These are phyloP conservation scores for Prietella phreatophila DNA, from an alignment of 2,113 vertebrate genomes.

Conservation along the genomic window DNA sequence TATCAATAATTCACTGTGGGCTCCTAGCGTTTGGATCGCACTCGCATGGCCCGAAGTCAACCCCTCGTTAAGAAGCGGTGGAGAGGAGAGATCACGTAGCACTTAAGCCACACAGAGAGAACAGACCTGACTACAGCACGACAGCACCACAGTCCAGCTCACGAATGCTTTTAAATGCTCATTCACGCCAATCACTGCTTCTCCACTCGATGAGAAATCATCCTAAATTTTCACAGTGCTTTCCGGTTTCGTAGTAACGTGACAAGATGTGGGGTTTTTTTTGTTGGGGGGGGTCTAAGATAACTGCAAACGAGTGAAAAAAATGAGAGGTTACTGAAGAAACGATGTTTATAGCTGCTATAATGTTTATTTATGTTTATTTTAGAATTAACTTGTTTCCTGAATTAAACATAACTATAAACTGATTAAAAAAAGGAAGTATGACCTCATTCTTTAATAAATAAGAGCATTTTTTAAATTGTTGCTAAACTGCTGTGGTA, in stretches of 20 bases:
- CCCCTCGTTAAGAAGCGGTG: neutral
- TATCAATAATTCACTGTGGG: slow-evolving; percentile 54
- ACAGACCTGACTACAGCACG: neutral
- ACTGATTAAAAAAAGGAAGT: neutral
- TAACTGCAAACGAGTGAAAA: neutral
- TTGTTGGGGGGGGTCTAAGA: neutral
- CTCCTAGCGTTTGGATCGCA: slow-evolving; percentile 15
- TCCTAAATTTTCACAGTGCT: neutral
- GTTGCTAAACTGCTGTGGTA: neutral
- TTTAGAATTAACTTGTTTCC: slow-evolving; percentile 2
- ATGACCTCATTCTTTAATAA: neutral
- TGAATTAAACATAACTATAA: neutral
- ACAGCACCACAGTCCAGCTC: neutral
- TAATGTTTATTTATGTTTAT: too few relatives aligned
- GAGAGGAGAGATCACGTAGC: slow-evolving; percentile 4
- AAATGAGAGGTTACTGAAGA: neutral
- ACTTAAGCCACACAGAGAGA: neutral
- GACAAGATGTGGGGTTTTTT: neutral
- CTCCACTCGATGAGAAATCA: neutral
- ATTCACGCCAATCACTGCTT: neutral
- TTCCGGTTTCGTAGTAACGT: neutral
- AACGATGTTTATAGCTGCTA: neutral
- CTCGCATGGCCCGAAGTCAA: slow-evolving; percentile 25
- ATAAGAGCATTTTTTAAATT: neutral
- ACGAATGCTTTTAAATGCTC: slow-evolving; percentile 24